These are phyloP conservation scores for Prionailurus bengalensis DNA, from an alignment of 2,113 vertebrate genomes.

Conservation along the genomic window DNA sequence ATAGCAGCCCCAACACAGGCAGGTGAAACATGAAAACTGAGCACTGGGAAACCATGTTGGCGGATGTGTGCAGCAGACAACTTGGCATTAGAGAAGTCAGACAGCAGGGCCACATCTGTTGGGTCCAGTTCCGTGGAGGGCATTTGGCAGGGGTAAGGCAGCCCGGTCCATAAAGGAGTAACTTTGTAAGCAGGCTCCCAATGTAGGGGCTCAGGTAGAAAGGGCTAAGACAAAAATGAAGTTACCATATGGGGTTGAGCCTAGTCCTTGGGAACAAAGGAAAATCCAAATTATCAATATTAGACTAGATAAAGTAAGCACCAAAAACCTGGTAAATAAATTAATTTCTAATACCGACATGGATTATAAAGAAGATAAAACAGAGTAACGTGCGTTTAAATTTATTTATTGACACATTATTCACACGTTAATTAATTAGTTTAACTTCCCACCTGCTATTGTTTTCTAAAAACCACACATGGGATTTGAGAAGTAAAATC, in stretches of 20 bases:
- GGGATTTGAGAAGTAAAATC: background rate
- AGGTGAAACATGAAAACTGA: background rate
- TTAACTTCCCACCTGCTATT: background rate
- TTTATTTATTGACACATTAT: background rate
- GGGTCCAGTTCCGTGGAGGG: background rate
- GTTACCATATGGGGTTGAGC: background rate
- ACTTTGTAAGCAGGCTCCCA: background rate
- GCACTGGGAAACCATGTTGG: background rate
- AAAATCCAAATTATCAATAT: background rate
- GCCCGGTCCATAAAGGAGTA: too few relatives aligned
- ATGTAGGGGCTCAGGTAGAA: background rate
- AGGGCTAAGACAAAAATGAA: background rate
- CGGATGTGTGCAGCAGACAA: background rate
- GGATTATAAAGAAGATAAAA: background rate
- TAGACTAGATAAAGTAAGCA: background rate
- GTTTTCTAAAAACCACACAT: background rate
- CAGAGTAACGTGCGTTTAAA: background rate
- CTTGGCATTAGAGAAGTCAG: background rate
- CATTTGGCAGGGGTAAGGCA: background rate
- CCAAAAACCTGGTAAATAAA: background rate
- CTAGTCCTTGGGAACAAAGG: background rate
- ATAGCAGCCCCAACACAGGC: background rate
- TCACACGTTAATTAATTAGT: background rate
- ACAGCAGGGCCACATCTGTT: background rate
- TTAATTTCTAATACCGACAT: background rate